Evolutionary conservation across 2,113 vertebrate species (phyloP).

Genomic region (human): GRCh38 chr18:51995501-51996000

Average conservation of each 20-base stretch:
- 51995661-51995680: not conserved
- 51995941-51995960: not conserved
- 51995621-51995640: not conserved
- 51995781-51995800: slow-evolving; percentile 34
- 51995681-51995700: not conserved
- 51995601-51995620: not conserved
- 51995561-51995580: not conserved
- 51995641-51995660: slow-evolving; percentile 6
- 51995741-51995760: slow-evolving; percentile 32
- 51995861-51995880: slow-evolving; percentile 26
- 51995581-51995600: slow-evolving; percentile 28
- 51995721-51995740: not conserved
- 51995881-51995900: slow-evolving; percentile 36
- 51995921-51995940: slow-evolving; percentile 24
- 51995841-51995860: not conserved
- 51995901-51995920: slow-evolving; percentile 9
- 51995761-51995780: not conserved
- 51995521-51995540: not conserved
- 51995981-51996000: slow-evolving; percentile 32
- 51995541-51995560: slow-evolving; percentile 22
- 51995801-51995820: slow-evolving; percentile 9
- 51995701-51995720: not conserved
- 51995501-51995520: slow-evolving; percentile 31
- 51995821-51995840: not conserved
- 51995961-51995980: slow-evolving; percentile 6